Conservation (phyloP, 2,888 invertebrate species). For the Eupsilia transversa region DNA sequence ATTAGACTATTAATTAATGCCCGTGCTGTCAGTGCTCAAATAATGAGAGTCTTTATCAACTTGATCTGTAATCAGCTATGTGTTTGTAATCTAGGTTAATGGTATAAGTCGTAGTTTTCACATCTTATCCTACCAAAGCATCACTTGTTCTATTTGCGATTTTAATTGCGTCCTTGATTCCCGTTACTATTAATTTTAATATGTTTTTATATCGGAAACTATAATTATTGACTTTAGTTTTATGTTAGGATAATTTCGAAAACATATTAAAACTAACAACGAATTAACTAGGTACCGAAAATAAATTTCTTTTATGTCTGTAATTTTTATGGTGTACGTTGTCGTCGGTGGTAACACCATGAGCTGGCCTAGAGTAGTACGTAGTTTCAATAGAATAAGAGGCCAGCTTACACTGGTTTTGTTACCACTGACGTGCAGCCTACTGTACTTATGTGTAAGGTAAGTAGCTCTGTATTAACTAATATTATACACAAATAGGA, state of each 20-base stretch:
- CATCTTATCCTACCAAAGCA: not conserved
- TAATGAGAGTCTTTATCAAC: conserved; percentile 32
- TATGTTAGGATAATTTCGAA: not conserved
- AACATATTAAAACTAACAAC: not conserved
- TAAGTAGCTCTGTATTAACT: not conserved
- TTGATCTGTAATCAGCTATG: conserved; percentile 14
- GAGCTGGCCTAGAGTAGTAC: not conserved
- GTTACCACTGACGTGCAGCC: not conserved
- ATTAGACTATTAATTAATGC: not conserved
- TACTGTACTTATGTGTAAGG: not conserved
- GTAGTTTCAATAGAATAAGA: not conserved
- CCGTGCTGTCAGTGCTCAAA: conserved; percentile 27
- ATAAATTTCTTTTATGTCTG: no score
- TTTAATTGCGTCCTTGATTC: not conserved
- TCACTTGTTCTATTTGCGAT: not conserved
- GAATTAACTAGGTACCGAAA: no score
- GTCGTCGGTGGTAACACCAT: not conserved
- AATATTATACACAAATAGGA: conserved; percentile 9
- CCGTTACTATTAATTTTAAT: not conserved
- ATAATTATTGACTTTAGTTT: not conserved
- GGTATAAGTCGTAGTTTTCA: not conserved
- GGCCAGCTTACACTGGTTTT: not conserved
- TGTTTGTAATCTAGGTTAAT: conserved; percentile 34
- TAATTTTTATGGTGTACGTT: no score
- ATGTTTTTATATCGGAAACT: not conserved